Percentiles rank a stretch among this genome's conserved stretches.
Evolutionary conservation across 2,888 invertebrate species (phyloP).

Genomic region (Acanthoscelides obtectus): DNA sequence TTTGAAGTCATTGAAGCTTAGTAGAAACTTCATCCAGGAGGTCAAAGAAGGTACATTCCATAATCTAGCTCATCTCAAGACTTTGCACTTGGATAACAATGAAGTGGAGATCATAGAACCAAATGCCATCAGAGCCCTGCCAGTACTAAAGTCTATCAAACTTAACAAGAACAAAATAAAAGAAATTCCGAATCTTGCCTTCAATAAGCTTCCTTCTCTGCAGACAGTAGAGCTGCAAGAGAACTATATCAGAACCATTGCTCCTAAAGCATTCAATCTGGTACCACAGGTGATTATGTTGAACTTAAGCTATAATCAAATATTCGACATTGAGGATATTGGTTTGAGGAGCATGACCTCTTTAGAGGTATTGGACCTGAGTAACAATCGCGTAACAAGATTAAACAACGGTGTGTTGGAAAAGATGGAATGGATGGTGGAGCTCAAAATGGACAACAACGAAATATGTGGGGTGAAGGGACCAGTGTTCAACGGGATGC

Average conservation of each 20-base stretch:
- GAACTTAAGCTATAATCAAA: conserved; percentile 78
- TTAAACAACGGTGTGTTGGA: conserved; percentile 63
- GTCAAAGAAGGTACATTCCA: conserved; percentile 68
- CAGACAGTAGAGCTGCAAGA: conserved; percentile 75
- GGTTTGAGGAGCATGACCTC: conserved; percentile 70
- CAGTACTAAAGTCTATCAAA: conserved; percentile 55
- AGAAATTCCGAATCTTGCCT: conserved; percentile 70
- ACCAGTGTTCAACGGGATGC: conserved; percentile 79
- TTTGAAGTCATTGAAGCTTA: conserved; percentile 66
- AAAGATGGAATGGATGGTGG: conserved; percentile 81
- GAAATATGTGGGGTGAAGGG: conserved; percentile 75
- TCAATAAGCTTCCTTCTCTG: conserved; percentile 70
- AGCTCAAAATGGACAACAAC: conserved; percentile 81
- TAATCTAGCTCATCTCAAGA: conserved; percentile 64
- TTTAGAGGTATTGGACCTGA: conserved; percentile 80
- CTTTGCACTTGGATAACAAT: conserved; percentile 77
- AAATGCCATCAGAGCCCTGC: conserved; percentile 65
- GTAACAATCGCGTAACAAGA: conserved; percentile 68
- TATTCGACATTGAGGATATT: conserved; percentile 68
- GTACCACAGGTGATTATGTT: conserved; percentile 74
- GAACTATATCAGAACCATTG: conserved; percentile 69
- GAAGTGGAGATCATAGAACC: conserved; percentile 70
- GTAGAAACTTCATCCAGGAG: conserved; percentile 69
- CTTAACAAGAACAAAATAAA: conserved; percentile 69
- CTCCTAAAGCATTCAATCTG: conserved; percentile 69